Evolutionary conservation across 2,888 invertebrate genomes (phyloP), one percentile per base, ranked within the genome.

Genomic region (Marasmarcha lunaedactyla): DNA sequence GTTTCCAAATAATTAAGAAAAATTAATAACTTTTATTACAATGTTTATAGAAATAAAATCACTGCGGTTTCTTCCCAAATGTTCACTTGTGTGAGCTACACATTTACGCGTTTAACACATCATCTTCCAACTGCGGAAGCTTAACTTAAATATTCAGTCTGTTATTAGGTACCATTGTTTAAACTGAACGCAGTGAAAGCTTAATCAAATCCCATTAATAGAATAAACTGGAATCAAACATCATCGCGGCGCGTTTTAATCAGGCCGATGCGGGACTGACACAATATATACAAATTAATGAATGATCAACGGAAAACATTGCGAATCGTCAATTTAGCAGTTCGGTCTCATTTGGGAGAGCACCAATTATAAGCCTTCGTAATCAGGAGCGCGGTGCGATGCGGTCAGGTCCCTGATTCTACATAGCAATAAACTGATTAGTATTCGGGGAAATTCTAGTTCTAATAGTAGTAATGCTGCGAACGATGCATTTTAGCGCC

Each of bases 271-370:
- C 61, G 59, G 57, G 60, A 60, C 61, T 67, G 59, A 68, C 65
- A 77, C 76, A 79, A 77, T 77, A 67, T 66, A 62, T 63, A 66
- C 72, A 76, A 78, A 76, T 78, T 78, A 81, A 79, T 76, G 77
- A 70, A 66, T 61, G 64, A 69, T 65, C 65, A 62, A 65, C 62
- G 59, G 66, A 72, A 76, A 76, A 72, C 70, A 76, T 76, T 68
- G 57, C 55, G 54, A 62, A 69, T 69, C 66, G 62, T 50, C 61
- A 59, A 62, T 59, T 66, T 60, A 64, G 63, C 66, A 62, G 11
- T 67, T 64, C 58, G 54, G 55, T 54, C 67, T 76, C 76, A 72
- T 76, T 77, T 78, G 74, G 71, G 72, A 70, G 71, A 65, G 71
- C 63, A 54, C 66, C 70, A 77, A 79, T 79, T 78, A 79, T 77